A percentile compares a stretch with the other conserved stretches of the same genome.
These are phyloP conservation scores for Pempheris klunzingeri DNA, from an alignment of 2,797 vertebrate species.

Conservation along the genomic window DNA sequence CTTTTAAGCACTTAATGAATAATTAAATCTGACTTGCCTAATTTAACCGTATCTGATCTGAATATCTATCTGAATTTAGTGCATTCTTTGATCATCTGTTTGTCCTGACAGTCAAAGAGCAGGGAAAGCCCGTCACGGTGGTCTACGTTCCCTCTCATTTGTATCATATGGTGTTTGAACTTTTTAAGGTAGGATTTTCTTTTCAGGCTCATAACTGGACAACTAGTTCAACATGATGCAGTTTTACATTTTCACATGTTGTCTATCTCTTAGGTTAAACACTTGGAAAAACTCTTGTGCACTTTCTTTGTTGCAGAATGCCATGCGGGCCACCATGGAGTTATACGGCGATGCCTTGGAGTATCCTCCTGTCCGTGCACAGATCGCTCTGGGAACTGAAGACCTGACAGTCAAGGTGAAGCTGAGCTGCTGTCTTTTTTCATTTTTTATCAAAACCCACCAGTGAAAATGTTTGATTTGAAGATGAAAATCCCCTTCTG, in stretches of 20 bases:
- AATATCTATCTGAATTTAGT: too few species aligned
- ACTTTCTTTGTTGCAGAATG: constrained; percentile 86
- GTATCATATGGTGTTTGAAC: constrained; percentile 99
- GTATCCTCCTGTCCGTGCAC: constrained; percentile 91
- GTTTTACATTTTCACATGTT: neutral
- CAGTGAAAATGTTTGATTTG: neutral
- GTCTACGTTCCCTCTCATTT: constrained; percentile 98
- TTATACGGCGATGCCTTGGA: constrained; percentile 88
- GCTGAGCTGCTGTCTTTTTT: neutral
- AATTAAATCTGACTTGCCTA: neutral
- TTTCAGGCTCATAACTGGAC: neutral
- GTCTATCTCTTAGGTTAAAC: neutral
- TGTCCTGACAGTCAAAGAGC: constrained; percentile 87
- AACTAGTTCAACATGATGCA: too few species aligned
- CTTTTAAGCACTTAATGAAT: constrained; percentile 8
- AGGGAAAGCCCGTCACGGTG: constrained; percentile 89
- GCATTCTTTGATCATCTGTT: constrained; percentile 12
- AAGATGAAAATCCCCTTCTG: neutral
- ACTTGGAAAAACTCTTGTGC: neutral
- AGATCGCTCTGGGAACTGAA: constrained; percentile 90
- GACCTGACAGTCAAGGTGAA: constrained; percentile 96
- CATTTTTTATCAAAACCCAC: neutral
- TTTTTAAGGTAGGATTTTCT: constrained; percentile 91
- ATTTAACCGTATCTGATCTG: neutral
- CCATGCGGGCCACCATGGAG: constrained; percentile 99